Percentiles rank a stretch among this genome's conserved stretches.
Evolutionary conservation across 2,888 invertebrate species (phyloP).

Genomic region (Iphiclides podalirius): DNA sequence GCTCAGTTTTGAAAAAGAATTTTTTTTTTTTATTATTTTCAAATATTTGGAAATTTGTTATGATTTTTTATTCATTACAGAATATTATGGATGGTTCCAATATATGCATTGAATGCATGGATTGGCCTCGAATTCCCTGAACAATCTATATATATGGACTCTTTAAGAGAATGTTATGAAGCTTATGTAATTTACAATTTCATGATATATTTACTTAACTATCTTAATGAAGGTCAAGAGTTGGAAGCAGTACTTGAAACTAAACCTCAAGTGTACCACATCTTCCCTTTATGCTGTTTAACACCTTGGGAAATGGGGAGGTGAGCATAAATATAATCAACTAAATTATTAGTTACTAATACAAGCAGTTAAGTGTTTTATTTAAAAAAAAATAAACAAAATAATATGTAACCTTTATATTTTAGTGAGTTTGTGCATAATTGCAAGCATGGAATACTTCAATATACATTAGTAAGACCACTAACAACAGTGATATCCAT

Average conservation of each 20-base stretch:
- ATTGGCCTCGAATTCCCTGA: slow-evolving; percentile 92
- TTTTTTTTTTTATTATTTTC: too few relatives aligned
- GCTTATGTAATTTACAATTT: slow-evolving; percentile 99
- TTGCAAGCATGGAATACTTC: slow-evolving; percentile 97
- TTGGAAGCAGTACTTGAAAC: slow-evolving; percentile 89
- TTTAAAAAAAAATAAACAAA: too few relatives aligned
- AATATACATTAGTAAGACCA: slow-evolving; percentile 95
- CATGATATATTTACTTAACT: slow-evolving; percentile 95
- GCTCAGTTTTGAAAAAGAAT: too few relatives aligned
- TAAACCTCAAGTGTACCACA: slow-evolving; percentile 92
- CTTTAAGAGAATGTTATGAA: slow-evolving; percentile 96
- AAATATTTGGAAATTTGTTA: too few relatives aligned
- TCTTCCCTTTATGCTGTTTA: slow-evolving; percentile 95
- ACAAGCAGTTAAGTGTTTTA: too few relatives aligned
- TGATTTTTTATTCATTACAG: too few relatives aligned
- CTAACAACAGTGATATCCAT: slow-evolving; percentile 94
- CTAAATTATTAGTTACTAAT: too few relatives aligned
- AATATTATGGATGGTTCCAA: slow-evolving; percentile 98
- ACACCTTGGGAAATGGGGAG: slow-evolving; percentile 96
- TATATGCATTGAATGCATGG: slow-evolving; percentile 97
- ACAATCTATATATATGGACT: slow-evolving; percentile 95
- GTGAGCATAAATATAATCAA: slow-evolving; percentile 65
- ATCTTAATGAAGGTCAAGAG: slow-evolving; percentile 92
- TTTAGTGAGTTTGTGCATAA: slow-evolving; percentile 93
- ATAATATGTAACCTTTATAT: slow-evolving; percentile 33